Base-by-base conservation (phyloP, 92 coral and sea anemone genomes). In the Phenganax marumi region DNA sequence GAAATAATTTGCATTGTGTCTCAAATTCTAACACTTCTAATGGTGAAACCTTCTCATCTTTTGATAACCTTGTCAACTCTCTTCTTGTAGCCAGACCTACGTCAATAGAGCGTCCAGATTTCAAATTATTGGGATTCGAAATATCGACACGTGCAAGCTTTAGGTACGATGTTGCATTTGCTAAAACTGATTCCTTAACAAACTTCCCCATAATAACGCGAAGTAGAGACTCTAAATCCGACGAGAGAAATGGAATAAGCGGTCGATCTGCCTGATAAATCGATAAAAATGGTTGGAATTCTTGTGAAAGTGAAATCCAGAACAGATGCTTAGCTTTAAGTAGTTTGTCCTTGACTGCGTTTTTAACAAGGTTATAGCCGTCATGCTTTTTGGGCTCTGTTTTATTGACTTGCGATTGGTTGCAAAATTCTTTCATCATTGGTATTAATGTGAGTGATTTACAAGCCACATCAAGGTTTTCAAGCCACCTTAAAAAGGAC, bases 331-430 rank as follows among this genome's bases (percentile, higher is more conserved):
- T 90, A 7, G 90, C 91, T 52, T 85, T 90, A 60, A 88, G 75
- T 80, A 88, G 74, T 57, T 85, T 85, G 90, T 90, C 86, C 21
- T 64, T 70, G 73, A 73, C 79, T 52, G 88, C 89, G 62, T 79
- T 73, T 16, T 77, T 64, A 23, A 85, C 91, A 71, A 53, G 47
- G 52, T 85, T 75, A 68, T 90, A 90, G 8, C 91, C 91, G 66
- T 83, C 91, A 75, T 85, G 93, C 71, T 88, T 77, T 73, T 90
- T 82, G 51, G 93, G 91, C 80, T 84, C 88, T 69, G 93, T 90
- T 77, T 86, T 88, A 25, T 78, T 57, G 12, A 90, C 66, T 57
- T 84, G 76, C 63, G 91, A 89, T 71, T 90, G 85, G 11, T 63
- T 73, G 76, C 93, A 88, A 55, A 76, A 90, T 66, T 88, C 89